Base-by-base conservation (phyloP, 2,888 invertebrate genomes). In the Yponomeuta malinellus region DNA sequence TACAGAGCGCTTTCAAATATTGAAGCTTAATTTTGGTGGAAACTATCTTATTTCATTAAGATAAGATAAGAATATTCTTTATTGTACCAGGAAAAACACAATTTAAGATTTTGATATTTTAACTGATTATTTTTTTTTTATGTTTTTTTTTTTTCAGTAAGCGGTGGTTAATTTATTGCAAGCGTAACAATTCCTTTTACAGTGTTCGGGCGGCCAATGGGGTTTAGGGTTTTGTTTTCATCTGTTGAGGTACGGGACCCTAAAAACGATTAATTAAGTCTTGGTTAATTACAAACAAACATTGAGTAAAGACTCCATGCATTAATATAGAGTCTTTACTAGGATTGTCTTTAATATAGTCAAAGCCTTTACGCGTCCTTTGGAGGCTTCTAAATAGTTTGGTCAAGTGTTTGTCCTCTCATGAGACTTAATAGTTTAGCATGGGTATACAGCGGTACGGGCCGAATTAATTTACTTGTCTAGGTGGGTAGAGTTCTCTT, bases 371-470 rank as follows among this genome's bases (percentile, higher is more conserved):
- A 12, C 12, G 15, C 52, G 52, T 15, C 52, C 3, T 59, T 59
- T 15, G 52, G 52, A 59, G 12, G 52, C 12, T 65, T 12, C 65
- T 65, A 12, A 65, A 65, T 65, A 65, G 65, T 65, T 29, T 65
- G 10, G 31, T 65, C 65, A 65, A 65, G 65, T 65, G 65, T 65
- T 12, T n/a, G 64, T 12, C 33, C 65, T 65, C 65, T 31, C 65
- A 65, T 33, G 65, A 65, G 31, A 29, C 65, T 65, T 65, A 29
- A 65, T 33, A 65, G 65, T 65, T 65, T 65, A 2, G 8, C 31
- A 65, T 31, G 29, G 12, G 12, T 12, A 65, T 10, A 65, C 65
- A 29, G 33, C 33, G 31, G 31, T 10, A n/a, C 33, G 33, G 31
- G 10, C 10, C 31, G 33, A 65, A 65, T 65, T 65, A 65, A 65